Base-by-base conservation (phyloP, 2,888 invertebrate genomes). In the Tenthredo livida region DNA sequence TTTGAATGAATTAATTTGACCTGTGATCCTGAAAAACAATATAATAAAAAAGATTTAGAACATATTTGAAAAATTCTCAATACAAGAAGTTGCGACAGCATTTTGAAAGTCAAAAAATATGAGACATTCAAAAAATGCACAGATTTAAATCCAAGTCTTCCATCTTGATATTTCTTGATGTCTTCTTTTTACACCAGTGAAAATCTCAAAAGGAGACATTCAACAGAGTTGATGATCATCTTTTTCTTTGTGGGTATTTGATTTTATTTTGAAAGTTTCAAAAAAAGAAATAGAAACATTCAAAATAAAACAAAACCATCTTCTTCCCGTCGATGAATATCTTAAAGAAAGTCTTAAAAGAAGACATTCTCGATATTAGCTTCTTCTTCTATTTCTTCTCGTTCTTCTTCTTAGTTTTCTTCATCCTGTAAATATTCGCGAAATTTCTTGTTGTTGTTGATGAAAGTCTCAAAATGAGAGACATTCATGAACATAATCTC, bases 381-480 rank as follows among this genome's bases (percentile, higher is more conserved):
- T 2, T 75, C 12, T 43, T n/a, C 10, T 73, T 43, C 73, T 73
- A 47, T 43, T 33, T 70, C 15, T 12, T 70, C 9, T 70, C 3
- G 47, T 61, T 61, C 9, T 61, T 25, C 50, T 50, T n/a, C 54
- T 54, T n/a, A n/a, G 6, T 70, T 80, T 73, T 50, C 84, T 65
- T 67, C 37, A 25, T 73, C 21, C 72, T 73, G 40, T 73, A 3
- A 77, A 29, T 25, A 21, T 29, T 29, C n/a, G 6, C 75, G 33
- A 0, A 77, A 54, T 77, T 77, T 17, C 15, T 50, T 29, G 12
- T 50, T 43, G 61, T 37, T 83, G 9, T 84, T 58, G 9, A 77
- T 58, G 78, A 86, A 86, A 85, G 84, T 78, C 86, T 85, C 85
- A 61, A 87, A 86, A 88, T 43, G 77, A 54, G 85, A 85, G 58